Evolutionary conservation across 2,888 invertebrate species (phyloP).

Genomic region (Mesorhabditis sp.): DNA sequence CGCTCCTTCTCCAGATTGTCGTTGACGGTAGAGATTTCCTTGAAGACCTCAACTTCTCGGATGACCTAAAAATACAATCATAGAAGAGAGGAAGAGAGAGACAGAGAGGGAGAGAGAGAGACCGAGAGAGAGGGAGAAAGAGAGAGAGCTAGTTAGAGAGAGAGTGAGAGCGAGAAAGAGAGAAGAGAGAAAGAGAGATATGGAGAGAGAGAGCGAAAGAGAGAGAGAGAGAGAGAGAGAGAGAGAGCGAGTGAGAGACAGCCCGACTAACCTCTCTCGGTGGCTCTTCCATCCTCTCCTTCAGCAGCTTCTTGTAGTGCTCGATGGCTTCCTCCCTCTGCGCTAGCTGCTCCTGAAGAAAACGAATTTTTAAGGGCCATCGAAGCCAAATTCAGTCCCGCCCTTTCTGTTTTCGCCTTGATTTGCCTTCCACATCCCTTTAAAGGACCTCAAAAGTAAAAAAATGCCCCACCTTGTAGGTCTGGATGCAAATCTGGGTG

Average conservation of each 20-base stretch:
- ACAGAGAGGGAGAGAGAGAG: too few relatives aligned
- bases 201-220: too few relatives aligned
- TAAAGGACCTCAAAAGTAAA: not conserved
- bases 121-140: too few relatives aligned
- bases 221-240: too few relatives aligned
- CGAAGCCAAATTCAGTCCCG: not conserved
- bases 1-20: slow-evolving; percentile 4
- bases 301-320: slow-evolving; percentile 37
- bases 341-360: slow-evolving; percentile 40
- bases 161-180: too few relatives aligned
- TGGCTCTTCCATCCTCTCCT: slow-evolving; percentile 17
- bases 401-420: not conserved
- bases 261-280: not conserved
- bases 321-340: slow-evolving; percentile 44
- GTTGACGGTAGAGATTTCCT: not conserved
- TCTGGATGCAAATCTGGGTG: slow-evolving; percentile 41
- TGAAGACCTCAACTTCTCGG: slow-evolving; percentile 9
- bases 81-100: too few relatives aligned
- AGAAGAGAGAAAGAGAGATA: too few relatives aligned
- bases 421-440: slow-evolving; percentile 8
- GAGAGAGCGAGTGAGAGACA: too few relatives aligned
- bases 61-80: not conserved
- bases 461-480: slow-evolving; percentile 34
- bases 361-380: too few relatives aligned
- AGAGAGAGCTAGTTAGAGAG: too few relatives aligned